Evolutionary conservation across 35 echinoderm and acorn worm genomes (phyloP), one percentile per base, ranked within the genome.

Genomic region (Chiridota heheva): DNA sequence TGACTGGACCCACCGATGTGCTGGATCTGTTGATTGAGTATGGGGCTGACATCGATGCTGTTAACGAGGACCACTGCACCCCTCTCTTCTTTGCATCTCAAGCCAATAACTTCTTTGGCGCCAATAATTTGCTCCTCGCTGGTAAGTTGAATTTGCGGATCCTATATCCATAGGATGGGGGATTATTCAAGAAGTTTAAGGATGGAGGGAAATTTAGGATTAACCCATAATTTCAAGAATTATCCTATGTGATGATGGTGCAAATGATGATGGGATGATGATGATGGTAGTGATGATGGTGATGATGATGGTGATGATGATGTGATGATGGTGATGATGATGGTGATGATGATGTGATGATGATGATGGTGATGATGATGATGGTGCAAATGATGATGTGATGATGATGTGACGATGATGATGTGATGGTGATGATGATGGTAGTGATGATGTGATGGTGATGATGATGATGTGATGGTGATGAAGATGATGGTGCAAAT

Each of bases 51-150:
- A 65, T 92, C 15, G 89, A 98, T 42, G 76, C 95, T n/a, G 72
- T 77, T 28, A 98, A 98, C 49, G 89, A 98, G 10, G 95, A 98
- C 60, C 59, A 89, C 40, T 98, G 95, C 58, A 88, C 95, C n/a
- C 95, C 95, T 3, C 74, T 98, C 45, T 98, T 98, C 72, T 98
- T 98, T 84, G 95, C 95, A 15, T 88, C 89, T 10, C 95, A 98
- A 67, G 85, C 95, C 7, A 97, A 98, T 57, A 98, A 88, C 53
- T 86, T 80, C 73, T 91, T 69, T 71, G 89, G 83, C 7, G 89
- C 95, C 2, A 91, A 86, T 48, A 60, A 72, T 7, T 58, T 98
- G 27, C 64, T 98, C 13, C 58, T 81, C 8, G 67, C 74, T 46
- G 93, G 93, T 89, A 81, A 56, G 81, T 70, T 2, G 29, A 2